Base-by-base conservation (phyloP, 2,888 invertebrate species). In the Gasteruption jaculator region DNA sequence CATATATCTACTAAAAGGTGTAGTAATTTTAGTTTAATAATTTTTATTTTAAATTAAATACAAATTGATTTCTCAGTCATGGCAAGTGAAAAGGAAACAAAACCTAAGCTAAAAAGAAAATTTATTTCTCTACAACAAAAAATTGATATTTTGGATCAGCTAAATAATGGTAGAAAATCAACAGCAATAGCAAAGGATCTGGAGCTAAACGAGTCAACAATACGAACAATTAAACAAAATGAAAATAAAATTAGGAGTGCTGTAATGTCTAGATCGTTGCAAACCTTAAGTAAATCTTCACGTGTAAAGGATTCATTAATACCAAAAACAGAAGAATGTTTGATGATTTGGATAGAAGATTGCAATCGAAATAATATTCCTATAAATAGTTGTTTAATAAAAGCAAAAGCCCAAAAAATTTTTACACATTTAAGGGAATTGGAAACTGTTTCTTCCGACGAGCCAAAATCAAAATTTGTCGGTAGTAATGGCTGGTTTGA, bases 401-500 rank as follows among this genome's bases (percentile, higher is more conserved):
- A 31, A 31, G 5, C 8, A 31, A 31, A 31, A 31, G 31, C 14
- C 5, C 33, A 10, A 20, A 31, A 31, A 31, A 31, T 15, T 31
- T 31, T 14, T 15, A 31, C 6, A 8, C 31, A 31, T 31, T 15
- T 31, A 14, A 31, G 18, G 5, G 31, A 31, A 31, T 15, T 14
- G 15, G 31, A 15, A 31, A 29, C 29, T 29, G 31, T 14, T 14
- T 31, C 16, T 15, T 31, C 31, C 15, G 31, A 14, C 31, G 11
- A 31, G 14, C 31, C 31, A 26, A 26, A 35, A 22, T 22, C 24
- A 22, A 14, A 19, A 6, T 37, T 46, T 40, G 26, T 27, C 15
- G 36, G 38, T 20, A 45, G 42, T 19, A 44, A 38, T 18, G 46
- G 48, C 14, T 45, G 42, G 45, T 42, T 45, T 18, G 29, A 19